Evolutionary conservation across 2,888 invertebrate species (phyloP), one percentile per base, ranked within the genome.

Genomic region (Trichogramma evanescens): DNA sequence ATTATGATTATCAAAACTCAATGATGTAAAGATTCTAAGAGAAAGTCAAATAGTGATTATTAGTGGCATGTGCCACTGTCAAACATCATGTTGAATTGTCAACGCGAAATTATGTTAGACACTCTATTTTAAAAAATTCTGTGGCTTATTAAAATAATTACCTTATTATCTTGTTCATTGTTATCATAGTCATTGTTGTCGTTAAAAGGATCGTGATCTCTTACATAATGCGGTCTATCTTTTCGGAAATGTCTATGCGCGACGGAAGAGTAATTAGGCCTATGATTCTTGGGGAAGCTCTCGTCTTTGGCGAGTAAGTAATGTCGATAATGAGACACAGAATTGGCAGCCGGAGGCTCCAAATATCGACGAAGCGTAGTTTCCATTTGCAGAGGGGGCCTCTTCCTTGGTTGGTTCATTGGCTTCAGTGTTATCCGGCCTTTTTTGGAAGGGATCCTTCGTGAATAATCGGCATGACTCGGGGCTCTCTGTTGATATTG

Each of bases 201-300:
- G 13, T 6, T 6, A 48, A 48, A 48, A 48, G 63, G 60, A 7
- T 52, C 59, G 42, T 63, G 60, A 50, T 63, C 63, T 38, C 60
- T 60, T 5, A 58, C 9, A 10, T 61, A 63, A 5, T 10, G 7
- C 6, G 56, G 54, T 5, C 13, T 40, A 8, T 45, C 40, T 46
- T 53, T 4, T 59, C 46, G 44, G 8, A 44, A 45, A 41, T 40
- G 9, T 13, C 26, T n/a, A 6, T 48, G 43, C 4, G n/a, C 13
- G 6, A 5, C 50, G 53, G 13, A 10, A 9, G 51, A n/a, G 39
- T 42, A 13, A 8, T 7, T 49, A 48, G 48, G 48, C 26, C 10
- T 48, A 13, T 48, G 48, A 48, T 48, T 48, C 5, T 48, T 6
- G 10, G 48, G 48, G 6, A 48, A 10, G 6, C 6, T 6, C 7